phyloP scores from a whole-genome alignment of 2,797 vertebrate species.

The Tolypeutes matacus region DNA sequence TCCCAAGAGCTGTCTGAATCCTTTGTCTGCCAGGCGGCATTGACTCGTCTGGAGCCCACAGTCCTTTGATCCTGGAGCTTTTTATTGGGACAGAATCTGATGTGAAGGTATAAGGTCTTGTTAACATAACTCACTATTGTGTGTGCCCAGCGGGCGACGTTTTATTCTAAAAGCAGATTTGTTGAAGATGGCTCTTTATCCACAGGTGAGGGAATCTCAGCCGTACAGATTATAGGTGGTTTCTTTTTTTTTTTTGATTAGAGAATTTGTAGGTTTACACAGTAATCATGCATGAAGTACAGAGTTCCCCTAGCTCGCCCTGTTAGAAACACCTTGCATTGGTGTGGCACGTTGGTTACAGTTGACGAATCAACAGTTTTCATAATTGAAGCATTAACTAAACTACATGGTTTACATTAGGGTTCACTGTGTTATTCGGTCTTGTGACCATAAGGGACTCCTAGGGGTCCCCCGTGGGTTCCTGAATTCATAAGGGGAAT shows the following conservation, averaged over 20 bases:
- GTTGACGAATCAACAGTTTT: too few relatives aligned
- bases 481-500: too few relatives aligned
- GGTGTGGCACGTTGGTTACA: too few relatives aligned
- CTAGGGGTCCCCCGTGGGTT: too few relatives aligned
- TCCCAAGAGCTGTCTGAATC: not conserved
- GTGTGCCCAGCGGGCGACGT: not conserved
- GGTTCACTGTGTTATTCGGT: too few relatives aligned
- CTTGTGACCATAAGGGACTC: too few relatives aligned
- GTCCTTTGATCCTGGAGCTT: not conserved
- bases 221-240: not conserved
- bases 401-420: too few relatives aligned
- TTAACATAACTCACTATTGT: not conserved
- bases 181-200: not conserved
- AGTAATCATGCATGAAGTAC: too few relatives aligned
- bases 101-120: not conserved
- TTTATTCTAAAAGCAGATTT: not conserved
- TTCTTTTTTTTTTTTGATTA: not conserved
- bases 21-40: not conserved
- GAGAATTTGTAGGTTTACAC: too few relatives aligned
- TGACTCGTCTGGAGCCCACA: not conserved
- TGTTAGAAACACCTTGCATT: too few relatives aligned
- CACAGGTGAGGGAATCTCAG: not conserved
- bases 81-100: not conserved
- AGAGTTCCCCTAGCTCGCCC: too few relatives aligned
- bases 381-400: too few relatives aligned